phyloP scores from a whole-genome alignment of 2,888 invertebrate genomes.

The Xylota segnis region DNA sequence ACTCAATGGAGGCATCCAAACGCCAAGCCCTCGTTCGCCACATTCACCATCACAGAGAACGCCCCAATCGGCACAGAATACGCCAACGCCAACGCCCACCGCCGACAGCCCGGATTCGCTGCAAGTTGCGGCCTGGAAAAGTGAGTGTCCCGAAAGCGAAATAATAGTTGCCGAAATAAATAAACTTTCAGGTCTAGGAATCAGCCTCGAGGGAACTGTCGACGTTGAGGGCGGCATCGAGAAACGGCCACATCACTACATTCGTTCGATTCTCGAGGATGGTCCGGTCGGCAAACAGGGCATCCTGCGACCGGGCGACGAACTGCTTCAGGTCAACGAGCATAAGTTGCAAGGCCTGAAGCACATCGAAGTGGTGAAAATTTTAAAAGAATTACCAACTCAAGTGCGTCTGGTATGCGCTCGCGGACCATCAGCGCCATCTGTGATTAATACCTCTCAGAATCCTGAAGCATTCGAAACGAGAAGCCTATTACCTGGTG shows the following conservation, averaged over 20 bases:
- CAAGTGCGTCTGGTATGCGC: constrained; percentile 97
- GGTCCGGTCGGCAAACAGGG: constrained; percentile 98
- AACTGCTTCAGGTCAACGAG: constrained; percentile 98
- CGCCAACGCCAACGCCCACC: constrained; percentile 85
- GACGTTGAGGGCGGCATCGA: constrained; percentile 99
- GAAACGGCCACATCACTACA: constrained; percentile 99
- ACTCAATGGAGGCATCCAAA: constrained; percentile 57
- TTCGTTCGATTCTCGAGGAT: constrained; percentile 97
- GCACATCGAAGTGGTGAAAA: constrained; percentile 98
- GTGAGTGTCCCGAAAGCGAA: constrained; percentile 92
- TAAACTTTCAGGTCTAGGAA: constrained; percentile 97
- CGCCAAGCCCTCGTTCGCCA: constrained; percentile 56
- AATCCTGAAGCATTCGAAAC: constrained; percentile 92
- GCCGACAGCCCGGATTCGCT: constrained; percentile 88
- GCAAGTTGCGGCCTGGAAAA: constrained; percentile 91
- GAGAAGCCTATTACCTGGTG: constrained; percentile 93
- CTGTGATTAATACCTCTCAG: constrained; percentile 91
- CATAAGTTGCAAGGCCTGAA: constrained; percentile 95
- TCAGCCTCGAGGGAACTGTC: constrained; percentile 98
- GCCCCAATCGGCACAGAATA: constrained; percentile 62
- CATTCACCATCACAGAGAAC: constrained; percentile 50
- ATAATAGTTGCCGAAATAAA: constrained; percentile 96
- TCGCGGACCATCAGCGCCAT: constrained; percentile 87
- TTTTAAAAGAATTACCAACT: constrained; percentile 95
- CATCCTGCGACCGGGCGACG: constrained; percentile 96